Evolutionary conservation across 1,140 invertebrate species (phyloP), one percentile per base, ranked within the genome.

Genomic region (Formica selysi): DNA sequence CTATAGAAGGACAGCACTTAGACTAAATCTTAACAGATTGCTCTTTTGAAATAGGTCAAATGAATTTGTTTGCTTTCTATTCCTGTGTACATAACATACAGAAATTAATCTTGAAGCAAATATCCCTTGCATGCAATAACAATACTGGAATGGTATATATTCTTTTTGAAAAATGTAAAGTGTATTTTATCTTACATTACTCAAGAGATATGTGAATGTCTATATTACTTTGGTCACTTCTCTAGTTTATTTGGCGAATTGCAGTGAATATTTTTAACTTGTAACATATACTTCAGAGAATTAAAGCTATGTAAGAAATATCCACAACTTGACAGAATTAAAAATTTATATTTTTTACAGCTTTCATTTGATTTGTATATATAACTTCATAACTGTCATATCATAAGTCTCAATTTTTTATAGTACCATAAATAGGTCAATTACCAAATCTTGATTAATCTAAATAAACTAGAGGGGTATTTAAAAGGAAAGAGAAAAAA

Each of bases 141-240:
- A 61, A 88, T 78, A 86, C 61, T 74, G 78, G 67, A 88, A 85
- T 86, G 74, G 76, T 87, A 79, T 61, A 89, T 86, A 80, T 92
- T 92, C 85, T 61, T 86, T 51, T 91, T 91, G 91, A 64, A 79
- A 84, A 87, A n/a, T 93, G 87, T 92, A 90, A 91, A 88, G 65
- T 79, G 22, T 22, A 91, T 89, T 88, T 91, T 89, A 92, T 92
- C 91, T 92, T 91, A 85, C 41, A 61, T 73, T 83, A 62, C 29
- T 83, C 44, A 51, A 80, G n/a, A 80, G 3, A 70, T n/a, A 41
- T 44, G 5, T 11, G 6, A 13, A 57, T 59, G 16, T 19, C 16
- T 51, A 51, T 51, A 38, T 70, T 70, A 6, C 13, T 54, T 80
- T 54, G 13, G 11, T 11, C 22, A 68, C 22, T 26, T 2, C 13